Base-by-base conservation (phyloP, 2,888 invertebrate genomes). In the Melanophora roralis region DNA sequence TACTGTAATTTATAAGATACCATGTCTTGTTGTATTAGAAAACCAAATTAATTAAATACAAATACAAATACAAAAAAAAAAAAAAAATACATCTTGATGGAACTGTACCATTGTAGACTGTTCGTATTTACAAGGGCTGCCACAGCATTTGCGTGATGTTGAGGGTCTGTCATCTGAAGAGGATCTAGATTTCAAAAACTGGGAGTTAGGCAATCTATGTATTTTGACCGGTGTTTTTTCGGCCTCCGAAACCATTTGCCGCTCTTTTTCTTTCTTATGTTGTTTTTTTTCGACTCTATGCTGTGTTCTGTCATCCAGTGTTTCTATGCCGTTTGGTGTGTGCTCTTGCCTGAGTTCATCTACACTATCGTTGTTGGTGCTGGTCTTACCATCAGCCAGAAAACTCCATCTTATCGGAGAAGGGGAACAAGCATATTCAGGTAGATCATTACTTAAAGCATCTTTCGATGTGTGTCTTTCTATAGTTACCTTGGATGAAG, bases 321-420 rank as follows among this genome's bases (percentile, higher is more conserved):
- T n/a, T 55, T 53, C 53, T 4, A 11, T 16, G 2, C 21, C 38
- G n/a, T 16, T 64, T 55, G 51, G 57, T 40, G n/a, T 62, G 60
- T 73, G 81, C 34, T 57, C 60, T 51, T 80, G 64, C 62, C 71
- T 49, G 5, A 78, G 27, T 34, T 69, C 47, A 36, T 59, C 59
- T 51, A 38, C 51, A 47, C 69, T 80, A 68, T 36, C 19, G 55
- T 64, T 74, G 65, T 74, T n/a, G 64, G 53, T 0, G 85, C 83
- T 14, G 83, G 89, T 88, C 38, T 88, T 88, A 47, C 87, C 88
- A 69, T 89, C 89, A 55, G 90, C 89, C 38, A 90, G 81, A 75
- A 90, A 90, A 59, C 89, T 90, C 90, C 90, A 90, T 78, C 90
- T 88, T 43, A 90, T 90, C 57, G 90, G 90, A 34, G 90, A 90